These are phyloP conservation scores for Leucophenga varia DNA, from an alignment of 1,140 invertebrate species.

Conservation along the genomic window DNA sequence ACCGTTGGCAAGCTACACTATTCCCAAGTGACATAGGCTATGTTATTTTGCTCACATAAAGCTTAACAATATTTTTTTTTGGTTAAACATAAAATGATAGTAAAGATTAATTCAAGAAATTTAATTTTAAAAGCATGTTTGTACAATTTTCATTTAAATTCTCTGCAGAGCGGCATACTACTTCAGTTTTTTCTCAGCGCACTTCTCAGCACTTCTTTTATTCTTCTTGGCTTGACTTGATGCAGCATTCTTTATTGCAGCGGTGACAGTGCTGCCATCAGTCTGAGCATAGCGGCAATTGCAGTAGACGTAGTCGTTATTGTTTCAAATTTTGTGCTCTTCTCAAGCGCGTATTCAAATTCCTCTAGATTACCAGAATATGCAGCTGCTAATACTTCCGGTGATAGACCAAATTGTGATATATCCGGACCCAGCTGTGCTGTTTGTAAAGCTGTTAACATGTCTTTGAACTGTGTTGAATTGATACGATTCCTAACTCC, in stretches of 20 bases:
- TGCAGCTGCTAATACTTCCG: constrained; percentile 87
- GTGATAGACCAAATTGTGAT: constrained; percentile 86
- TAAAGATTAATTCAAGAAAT: no score
- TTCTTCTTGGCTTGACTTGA: no score
- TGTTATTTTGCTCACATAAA: no score
- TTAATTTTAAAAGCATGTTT: no score
- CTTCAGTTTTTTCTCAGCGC: no score
- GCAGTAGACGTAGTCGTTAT: constrained; percentile 1
- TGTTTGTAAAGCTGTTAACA: constrained; percentile 90
- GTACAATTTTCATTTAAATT: no score
- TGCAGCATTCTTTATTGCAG: constrained; percentile 23
- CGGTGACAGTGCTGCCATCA: constrained; percentile 21
- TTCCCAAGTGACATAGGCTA: no score
- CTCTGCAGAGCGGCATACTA: no score
- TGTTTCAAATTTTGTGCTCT: constrained; percentile 54
- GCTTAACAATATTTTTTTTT: no score
- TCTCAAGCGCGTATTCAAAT: constrained; percentile 85
- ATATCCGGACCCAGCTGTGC: constrained; percentile 93
- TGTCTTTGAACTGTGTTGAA: constrained; percentile 90
- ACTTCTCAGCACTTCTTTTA: no score
- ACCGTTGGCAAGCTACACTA: no score
- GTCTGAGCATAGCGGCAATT: constrained; percentile 2
- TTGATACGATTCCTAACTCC: constrained; percentile 78
- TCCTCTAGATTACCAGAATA: constrained; percentile 85
- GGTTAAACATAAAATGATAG: no score